phyloP scores from a whole-genome alignment of 2,888 invertebrate genomes.

The Trichacis sp. region DNA sequence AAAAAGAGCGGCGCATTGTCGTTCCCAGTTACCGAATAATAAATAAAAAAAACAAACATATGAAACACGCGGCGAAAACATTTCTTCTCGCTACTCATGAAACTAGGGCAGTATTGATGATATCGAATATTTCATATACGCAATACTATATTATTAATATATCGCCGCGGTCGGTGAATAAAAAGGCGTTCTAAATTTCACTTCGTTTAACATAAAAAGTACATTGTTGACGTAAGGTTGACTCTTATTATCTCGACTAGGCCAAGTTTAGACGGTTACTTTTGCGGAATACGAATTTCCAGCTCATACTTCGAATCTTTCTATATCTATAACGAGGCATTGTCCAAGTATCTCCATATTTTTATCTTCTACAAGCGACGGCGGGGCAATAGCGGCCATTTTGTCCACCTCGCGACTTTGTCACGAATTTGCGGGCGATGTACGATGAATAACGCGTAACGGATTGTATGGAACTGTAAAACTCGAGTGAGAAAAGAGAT shows the following conservation, averaged over 20 bases:
- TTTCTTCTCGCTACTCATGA: neutral
- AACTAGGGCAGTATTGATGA: conserved; percentile 10
- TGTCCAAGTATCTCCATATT: conserved; percentile 11
- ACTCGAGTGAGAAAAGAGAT: no score
- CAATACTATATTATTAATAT: conserved; percentile 13
- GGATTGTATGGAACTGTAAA: no score
- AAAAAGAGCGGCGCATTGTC: neutral
- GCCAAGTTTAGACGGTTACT: neutral
- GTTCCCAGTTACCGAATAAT: no score
- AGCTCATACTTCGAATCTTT: conserved; percentile 2
- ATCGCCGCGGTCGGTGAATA: conserved; percentile 8
- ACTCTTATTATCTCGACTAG: neutral
- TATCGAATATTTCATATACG: conserved; percentile 4
- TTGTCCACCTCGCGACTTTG: no score
- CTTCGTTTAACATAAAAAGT: neutral
- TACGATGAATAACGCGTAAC: no score
- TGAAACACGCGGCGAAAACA: neutral
- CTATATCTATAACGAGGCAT: no score
- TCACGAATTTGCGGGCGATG: no score
- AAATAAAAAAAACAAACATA: no score
- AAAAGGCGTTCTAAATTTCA: neutral
- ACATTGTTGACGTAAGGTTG: neutral
- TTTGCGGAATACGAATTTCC: neutral
- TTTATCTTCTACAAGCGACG: conserved; percentile 8
- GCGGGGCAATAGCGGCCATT: no score